These are phyloP conservation scores for Galago senegalensis DNA, from an alignment of 2,797 vertebrate genomes.

Conservation along the genomic window DNA sequence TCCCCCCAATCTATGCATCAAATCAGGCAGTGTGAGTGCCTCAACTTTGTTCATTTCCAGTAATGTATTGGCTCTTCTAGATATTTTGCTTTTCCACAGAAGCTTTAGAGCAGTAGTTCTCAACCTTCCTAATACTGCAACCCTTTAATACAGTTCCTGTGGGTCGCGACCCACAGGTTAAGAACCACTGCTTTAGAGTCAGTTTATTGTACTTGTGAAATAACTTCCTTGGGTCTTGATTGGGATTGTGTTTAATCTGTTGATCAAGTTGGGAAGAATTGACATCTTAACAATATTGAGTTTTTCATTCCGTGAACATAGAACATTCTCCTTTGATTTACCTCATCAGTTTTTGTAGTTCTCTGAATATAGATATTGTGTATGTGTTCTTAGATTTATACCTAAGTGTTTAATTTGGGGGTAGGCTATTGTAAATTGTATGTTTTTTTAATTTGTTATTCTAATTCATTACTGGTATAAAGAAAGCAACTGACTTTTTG, in stretches of 20 bases:
- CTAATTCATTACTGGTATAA: not conserved
- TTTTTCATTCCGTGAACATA: not conserved
- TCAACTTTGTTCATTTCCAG: not conserved
- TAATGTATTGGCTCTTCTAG: not conserved
- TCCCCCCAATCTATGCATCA: not conserved
- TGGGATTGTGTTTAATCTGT: not conserved
- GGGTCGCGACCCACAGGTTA: too few relatives aligned
- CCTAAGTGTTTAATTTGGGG: not conserved
- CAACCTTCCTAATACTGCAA: too few relatives aligned
- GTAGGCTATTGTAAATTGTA: not conserved
- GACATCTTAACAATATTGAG: not conserved
- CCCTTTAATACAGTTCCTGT: too few relatives aligned
- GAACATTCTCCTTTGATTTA: not conserved
- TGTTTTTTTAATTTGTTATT: not conserved
- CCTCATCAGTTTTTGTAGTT: constrained; percentile 13
- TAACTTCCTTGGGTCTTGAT: not conserved
- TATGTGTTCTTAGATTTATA: not conserved
- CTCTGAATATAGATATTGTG: not conserved
- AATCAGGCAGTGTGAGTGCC: not conserved
- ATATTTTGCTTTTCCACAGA: constrained; percentile 7
- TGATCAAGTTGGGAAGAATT: not conserved
- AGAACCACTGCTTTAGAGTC: not conserved
- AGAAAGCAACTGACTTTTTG: not conserved
- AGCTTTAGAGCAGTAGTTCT: not conserved
- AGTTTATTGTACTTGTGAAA: not conserved